Conservation (phyloP, 2,888 invertebrate genomes). For the Sinohyriopsis cumingii region DNA sequence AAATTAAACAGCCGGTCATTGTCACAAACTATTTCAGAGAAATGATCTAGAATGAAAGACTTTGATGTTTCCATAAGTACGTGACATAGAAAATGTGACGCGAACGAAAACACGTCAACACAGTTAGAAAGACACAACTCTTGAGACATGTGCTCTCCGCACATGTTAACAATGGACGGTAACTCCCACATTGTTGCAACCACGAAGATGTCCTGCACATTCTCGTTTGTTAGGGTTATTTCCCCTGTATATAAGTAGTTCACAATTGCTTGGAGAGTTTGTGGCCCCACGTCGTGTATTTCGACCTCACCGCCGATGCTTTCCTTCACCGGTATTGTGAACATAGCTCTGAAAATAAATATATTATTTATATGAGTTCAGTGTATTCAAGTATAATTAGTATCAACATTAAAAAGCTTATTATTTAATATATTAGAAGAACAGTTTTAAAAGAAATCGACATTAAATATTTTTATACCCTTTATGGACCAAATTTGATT, state of each 20-base stretch:
- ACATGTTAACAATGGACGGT: slow-evolving; percentile 84
- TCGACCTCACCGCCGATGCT: slow-evolving; percentile 84
- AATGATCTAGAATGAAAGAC: slow-evolving; percentile 80
- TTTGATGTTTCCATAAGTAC: slow-evolving; percentile 84
- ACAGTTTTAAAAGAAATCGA: too few relatives aligned
- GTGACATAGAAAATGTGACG: slow-evolving; percentile 88
- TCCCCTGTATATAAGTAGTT: slow-evolving; percentile 91
- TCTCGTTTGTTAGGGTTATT: slow-evolving; percentile 75
- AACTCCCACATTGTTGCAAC: slow-evolving; percentile 90
- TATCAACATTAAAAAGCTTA: too few relatives aligned
- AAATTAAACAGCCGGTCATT: slow-evolving; percentile 85
- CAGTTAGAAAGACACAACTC: slow-evolving; percentile 93
- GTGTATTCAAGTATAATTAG: too few relatives aligned
- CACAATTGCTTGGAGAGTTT: slow-evolving; percentile 85
- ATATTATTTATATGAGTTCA: too few relatives aligned
- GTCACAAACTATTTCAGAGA: slow-evolving; percentile 66
- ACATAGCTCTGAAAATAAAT: slow-evolving; percentile 80
- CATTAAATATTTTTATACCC: too few relatives aligned
- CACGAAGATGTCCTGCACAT: slow-evolving; percentile 86
- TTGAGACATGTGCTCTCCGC: slow-evolving; percentile 87
- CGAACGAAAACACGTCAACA: slow-evolving; percentile 90
- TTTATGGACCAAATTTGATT: too few relatives aligned
- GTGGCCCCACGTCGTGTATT: slow-evolving; percentile 85
- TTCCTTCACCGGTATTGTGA: slow-evolving; percentile 88
- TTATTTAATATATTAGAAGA: too few relatives aligned